Percentiles rank a stretch among this genome's conserved stretches.
phyloP scores from a whole-genome alignment of 2,113 vertebrate genomes.

The Ochotona princeps region DNA sequence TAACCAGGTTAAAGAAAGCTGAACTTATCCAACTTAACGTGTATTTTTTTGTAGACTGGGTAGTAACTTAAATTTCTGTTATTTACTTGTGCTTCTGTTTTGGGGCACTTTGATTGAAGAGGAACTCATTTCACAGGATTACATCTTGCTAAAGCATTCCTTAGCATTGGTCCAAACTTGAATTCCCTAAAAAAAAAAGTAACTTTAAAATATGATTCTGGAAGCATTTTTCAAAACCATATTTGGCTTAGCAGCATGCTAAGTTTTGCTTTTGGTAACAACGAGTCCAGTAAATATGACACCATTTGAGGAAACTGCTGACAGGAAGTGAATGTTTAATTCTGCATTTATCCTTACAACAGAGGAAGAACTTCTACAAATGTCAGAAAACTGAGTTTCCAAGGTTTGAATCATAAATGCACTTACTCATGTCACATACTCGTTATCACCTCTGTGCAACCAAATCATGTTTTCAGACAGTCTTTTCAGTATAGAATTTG shows the following conservation, averaged over 20 bases:
- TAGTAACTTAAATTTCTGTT: constrained; percentile 81
- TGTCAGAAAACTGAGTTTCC: constrained; percentile 24
- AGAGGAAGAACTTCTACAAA: neutral
- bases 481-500: neutral
- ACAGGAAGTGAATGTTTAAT: neutral
- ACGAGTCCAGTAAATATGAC: neutral
- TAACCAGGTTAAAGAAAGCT: constrained; percentile 78
- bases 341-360: neutral
- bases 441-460: constrained; percentile 1
- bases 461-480: neutral
- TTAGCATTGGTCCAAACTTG: constrained; percentile 98
- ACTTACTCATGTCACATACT: neutral
- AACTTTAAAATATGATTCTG: constrained; percentile 57
- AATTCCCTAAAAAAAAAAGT: constrained; percentile 90
- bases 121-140: constrained; percentile 81
- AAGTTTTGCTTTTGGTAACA: constrained; percentile 28
- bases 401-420: neutral
- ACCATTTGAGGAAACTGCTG: neutral
- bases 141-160: constrained; percentile 98
- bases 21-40: constrained; percentile 77
- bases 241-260: neutral
- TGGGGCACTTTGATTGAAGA: constrained; percentile 85
- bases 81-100: constrained; percentile 86
- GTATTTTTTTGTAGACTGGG: constrained; percentile 77
- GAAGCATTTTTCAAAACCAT: constrained; percentile 34